Evolutionary conservation across 30 jellyfish, hydroid and myxozoan genomes (phyloP).

Genomic region (Cassiopea xamachana): DNA sequence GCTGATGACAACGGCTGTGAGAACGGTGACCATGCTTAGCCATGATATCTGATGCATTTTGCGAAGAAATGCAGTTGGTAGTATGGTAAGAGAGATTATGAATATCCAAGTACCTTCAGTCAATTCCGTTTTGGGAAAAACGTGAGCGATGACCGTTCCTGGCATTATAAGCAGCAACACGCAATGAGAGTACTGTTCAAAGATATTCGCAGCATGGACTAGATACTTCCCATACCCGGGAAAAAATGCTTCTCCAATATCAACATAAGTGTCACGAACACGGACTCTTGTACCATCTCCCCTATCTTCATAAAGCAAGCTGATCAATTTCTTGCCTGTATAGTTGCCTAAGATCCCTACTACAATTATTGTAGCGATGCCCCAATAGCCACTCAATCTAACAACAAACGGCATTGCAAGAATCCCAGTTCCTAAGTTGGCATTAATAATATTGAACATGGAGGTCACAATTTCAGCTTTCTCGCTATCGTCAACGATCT

Average conservation of each 20-base stretch:
- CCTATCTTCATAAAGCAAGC: constrained; percentile 85
- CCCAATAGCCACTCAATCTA: constrained; percentile 95
- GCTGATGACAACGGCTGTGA: constrained; percentile 83
- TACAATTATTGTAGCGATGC: constrained; percentile 70
- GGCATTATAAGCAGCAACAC: constrained; percentile 93
- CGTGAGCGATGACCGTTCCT: constrained; percentile 93
- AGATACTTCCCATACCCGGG: constrained; percentile 82
- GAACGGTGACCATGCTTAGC: constrained; percentile 89
- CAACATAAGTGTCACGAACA: constrained; percentile 94
- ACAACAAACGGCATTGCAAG: constrained; percentile 94
- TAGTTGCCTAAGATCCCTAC: constrained; percentile 91
- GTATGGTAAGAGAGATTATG: constrained; percentile 74
- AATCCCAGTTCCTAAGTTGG: constrained; percentile 94
- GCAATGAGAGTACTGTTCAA: constrained; percentile 96
- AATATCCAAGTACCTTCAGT: constrained; percentile 92
- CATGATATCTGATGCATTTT: constrained; percentile 95
- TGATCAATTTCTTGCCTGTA: constrained; percentile 84
- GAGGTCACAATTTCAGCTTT: constrained; percentile 89
- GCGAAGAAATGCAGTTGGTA: constrained; percentile 90
- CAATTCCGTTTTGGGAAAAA: constrained; percentile 88
- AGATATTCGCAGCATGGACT: constrained; percentile 84
- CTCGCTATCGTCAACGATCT: constrained; percentile 94
- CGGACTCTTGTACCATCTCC: constrained; percentile 96
- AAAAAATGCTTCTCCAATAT: constrained; percentile 92
- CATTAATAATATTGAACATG: constrained; percentile 85